These are phyloP conservation scores for Cetoscarus ocellatus DNA, from an alignment of 2,797 vertebrate species.

Conservation along the genomic window DNA sequence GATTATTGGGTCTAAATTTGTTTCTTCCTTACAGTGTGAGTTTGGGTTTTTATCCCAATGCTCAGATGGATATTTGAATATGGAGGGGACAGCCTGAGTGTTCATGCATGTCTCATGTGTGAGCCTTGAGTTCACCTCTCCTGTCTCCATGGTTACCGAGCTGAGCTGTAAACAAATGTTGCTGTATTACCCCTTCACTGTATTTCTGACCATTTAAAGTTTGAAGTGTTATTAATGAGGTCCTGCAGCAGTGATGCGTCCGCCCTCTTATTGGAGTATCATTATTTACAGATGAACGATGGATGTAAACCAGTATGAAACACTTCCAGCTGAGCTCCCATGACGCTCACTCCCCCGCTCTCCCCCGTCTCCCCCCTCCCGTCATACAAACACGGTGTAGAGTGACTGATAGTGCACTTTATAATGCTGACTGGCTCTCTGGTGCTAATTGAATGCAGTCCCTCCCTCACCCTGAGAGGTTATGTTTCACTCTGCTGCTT, in stretches of 20 bases:
- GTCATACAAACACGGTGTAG: constrained; percentile 55
- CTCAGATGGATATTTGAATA: too few species aligned
- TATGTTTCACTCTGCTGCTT: constrained; percentile 74
- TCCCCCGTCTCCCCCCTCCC: constrained; percentile 25
- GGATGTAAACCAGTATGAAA: constrained; percentile 56
- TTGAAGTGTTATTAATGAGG: constrained; percentile 50
- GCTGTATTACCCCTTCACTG: constrained; percentile 19
- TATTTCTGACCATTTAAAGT: constrained; percentile 23
- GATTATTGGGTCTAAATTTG: too few species aligned
- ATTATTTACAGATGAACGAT: constrained; percentile 29
- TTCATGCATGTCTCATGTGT: too few species aligned
- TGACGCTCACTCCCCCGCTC: constrained; percentile 35
- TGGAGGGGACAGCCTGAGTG: too few species aligned
- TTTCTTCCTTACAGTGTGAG: too few species aligned
- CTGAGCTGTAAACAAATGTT: too few species aligned
- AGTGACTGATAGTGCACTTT: constrained; percentile 68
- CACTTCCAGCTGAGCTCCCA: constrained; percentile 20
- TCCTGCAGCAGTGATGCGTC: constrained; percentile 27
- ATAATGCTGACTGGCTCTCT: constrained; percentile 66
- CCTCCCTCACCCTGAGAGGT: constrained; percentile 48
- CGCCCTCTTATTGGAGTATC: constrained; percentile 35
- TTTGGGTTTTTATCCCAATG: too few species aligned
- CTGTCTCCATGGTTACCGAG: too few species aligned
- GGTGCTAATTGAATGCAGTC: constrained; percentile 16
- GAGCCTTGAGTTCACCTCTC: too few species aligned